A percentile compares a stretch with the other conserved stretches of the same genome.
phyloP scores from a whole-genome alignment of 2,113 vertebrate species.

The Natator depressus region DNA sequence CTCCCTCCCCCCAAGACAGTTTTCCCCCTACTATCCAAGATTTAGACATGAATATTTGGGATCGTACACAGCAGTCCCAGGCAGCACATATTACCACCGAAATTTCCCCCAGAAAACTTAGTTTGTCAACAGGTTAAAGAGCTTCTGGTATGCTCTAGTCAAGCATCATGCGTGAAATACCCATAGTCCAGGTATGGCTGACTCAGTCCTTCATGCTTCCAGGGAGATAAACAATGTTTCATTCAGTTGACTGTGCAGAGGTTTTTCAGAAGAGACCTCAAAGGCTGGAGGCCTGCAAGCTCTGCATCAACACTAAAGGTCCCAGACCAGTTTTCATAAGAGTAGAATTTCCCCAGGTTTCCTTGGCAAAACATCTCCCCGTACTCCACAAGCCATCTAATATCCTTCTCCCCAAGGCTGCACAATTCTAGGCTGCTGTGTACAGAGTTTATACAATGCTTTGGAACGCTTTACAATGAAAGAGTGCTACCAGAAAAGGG shows the following conservation, averaged over 20 bases:
- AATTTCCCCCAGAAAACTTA: not conserved
- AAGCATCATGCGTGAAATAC: not conserved
- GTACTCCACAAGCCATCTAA: no score
- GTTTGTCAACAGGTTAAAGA: not conserved
- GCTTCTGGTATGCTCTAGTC: not conserved
- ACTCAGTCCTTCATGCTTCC: not conserved
- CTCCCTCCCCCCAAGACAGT: not conserved
- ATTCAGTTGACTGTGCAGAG: not conserved
- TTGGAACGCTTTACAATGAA: not conserved
- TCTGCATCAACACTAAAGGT: rapidly evolving
- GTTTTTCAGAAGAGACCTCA: not conserved
- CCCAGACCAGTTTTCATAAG: not conserved
- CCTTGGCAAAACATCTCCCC: not conserved
- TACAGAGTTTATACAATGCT: rapidly evolving
- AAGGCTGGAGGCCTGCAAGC: rapidly evolving
- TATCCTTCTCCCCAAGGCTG: not conserved
- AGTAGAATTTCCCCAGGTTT: not conserved
- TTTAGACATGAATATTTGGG: not conserved
- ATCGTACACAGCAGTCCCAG: not conserved
- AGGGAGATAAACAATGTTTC: not conserved
- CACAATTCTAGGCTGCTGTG: rapidly evolving
- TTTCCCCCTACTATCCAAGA: not conserved
- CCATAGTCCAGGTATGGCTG: not conserved
- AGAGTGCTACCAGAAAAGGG: rapidly evolving
- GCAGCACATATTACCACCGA: not conserved